phyloP scores from a whole-genome alignment of 2,888 invertebrate genomes.

The Calameuta filiformis region DNA sequence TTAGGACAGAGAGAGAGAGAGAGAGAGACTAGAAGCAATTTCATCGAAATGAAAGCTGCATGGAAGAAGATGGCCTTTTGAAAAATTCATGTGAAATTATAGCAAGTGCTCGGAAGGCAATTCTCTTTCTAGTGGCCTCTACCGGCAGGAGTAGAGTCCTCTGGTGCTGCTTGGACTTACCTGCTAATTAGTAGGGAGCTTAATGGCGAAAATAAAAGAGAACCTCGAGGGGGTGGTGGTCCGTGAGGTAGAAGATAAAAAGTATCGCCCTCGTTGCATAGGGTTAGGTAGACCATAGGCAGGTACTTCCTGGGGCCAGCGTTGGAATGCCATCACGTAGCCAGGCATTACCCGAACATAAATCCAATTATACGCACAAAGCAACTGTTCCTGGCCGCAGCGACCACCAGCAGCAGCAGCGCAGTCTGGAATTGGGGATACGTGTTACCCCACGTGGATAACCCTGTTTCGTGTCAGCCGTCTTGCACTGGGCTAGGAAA shows the following conservation, averaged over 20 bases:
- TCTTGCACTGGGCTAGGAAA: too few relatives aligned
- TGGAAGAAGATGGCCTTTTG: slow-evolving; percentile 9
- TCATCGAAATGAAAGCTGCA: too few relatives aligned
- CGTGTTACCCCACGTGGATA: slow-evolving; percentile 22
- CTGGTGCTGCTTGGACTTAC: too few relatives aligned
- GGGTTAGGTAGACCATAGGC: slow-evolving; percentile 18
- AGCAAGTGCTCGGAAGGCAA: slow-evolving; percentile 10
- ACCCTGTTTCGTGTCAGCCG: slow-evolving; percentile 1
- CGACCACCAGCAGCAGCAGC: slow-evolving; percentile 34
- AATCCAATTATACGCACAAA: slow-evolving; percentile 62
- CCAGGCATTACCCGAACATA: slow-evolving; percentile 45
- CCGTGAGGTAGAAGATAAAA: neutral
- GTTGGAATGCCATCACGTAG: too few relatives aligned
- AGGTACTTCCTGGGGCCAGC: slow-evolving; percentile 8
- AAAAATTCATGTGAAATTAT: slow-evolving; percentile 27
- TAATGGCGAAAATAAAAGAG: slow-evolving; percentile 22
- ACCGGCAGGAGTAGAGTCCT: too few relatives aligned
- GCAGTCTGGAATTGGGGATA: slow-evolving; percentile 21
- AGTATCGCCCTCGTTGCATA: too few relatives aligned
- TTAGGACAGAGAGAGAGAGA: too few relatives aligned
- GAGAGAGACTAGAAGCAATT: too few relatives aligned
- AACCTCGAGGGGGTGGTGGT: neutral
- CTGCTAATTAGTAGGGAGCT: slow-evolving; percentile 24
- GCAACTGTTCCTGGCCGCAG: slow-evolving; percentile 48
- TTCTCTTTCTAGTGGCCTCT: too few relatives aligned